Percentiles rank a stretch among this genome's conserved stretches.
These are phyloP conservation scores for Mus pahari DNA, from an alignment of 2,113 vertebrate genomes.

Conservation along the genomic window DNA sequence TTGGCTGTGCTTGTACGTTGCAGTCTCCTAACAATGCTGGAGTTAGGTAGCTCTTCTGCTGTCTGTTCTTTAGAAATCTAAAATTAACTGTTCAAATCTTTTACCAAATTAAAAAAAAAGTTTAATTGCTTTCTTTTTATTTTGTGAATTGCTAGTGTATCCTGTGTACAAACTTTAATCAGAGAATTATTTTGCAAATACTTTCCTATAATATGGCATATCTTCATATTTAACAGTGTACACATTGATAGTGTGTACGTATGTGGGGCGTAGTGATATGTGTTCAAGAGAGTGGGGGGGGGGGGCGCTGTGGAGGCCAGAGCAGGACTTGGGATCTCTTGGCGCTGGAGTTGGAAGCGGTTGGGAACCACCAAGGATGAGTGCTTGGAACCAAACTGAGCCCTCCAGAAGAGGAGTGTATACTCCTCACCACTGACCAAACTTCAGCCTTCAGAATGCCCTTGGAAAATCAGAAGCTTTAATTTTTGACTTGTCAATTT, in stretches of 20 bases:
- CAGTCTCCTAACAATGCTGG: neutral
- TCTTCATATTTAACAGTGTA: no score
- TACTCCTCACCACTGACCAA: neutral
- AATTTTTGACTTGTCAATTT: slow-evolving; percentile 30
- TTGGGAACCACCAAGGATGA: neutral
- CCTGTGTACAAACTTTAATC: neutral
- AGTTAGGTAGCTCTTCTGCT: neutral
- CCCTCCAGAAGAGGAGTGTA: no score
- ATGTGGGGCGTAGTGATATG: neutral
- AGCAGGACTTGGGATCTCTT: neutral
- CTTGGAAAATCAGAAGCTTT: slow-evolving; percentile 34
- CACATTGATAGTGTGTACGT: neutral
- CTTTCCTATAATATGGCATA: neutral
- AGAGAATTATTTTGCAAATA: neutral
- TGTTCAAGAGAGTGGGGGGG: no score
- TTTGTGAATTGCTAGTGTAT: neutral
- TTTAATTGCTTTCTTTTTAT: neutral
- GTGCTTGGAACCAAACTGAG: neutral
- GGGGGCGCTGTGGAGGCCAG: neutral
- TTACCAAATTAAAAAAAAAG: neutral
- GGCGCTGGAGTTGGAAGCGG: neutral
- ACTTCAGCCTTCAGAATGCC: neutral
- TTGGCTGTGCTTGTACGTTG: neutral
- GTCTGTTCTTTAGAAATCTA: neutral
- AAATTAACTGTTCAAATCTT: neutral